These are phyloP conservation scores for Aplysina aerophoba DNA, from an alignment of 37 sponge, comb jelly and placozoan species.

Conservation along the genomic window DNA sequence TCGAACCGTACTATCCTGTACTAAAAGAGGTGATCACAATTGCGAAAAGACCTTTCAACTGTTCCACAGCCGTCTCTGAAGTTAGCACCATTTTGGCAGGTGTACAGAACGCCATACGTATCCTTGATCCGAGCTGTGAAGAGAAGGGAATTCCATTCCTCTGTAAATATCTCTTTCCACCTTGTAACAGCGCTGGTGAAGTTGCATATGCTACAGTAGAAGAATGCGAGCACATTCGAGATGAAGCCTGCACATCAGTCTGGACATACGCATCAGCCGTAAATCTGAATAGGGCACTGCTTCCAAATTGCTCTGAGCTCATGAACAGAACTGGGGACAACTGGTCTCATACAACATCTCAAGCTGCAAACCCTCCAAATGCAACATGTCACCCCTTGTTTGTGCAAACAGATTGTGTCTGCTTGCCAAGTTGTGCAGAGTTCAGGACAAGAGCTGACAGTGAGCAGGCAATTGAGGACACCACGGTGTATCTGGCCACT, in stretches of 20 bases:
- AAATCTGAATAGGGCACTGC: neutral
- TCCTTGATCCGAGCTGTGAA: neutral
- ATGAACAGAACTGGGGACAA: neutral
- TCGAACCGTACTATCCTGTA: too few species aligned
- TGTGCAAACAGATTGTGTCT: neutral
- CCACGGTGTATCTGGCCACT: neutral
- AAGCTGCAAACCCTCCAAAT: too few species aligned
- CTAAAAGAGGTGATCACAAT: too few species aligned
- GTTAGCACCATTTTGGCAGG: too few species aligned
- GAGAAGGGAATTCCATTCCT: slow-evolving; percentile 3
- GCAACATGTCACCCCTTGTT: slow-evolving; percentile 13
- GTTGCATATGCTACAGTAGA: neutral
- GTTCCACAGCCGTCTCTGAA: too few species aligned
- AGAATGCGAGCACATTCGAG: neutral
- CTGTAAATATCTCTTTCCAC: neutral
- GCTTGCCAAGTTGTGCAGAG: slow-evolving; percentile 4
- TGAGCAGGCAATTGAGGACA: slow-evolving; percentile 21
- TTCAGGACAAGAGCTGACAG: slow-evolving; percentile 3
- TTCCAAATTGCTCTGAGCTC: neutral
- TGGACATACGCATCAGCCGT: neutral
- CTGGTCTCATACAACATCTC: neutral
- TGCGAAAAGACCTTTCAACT: too few species aligned
- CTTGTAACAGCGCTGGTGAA: neutral
- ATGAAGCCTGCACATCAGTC: neutral
- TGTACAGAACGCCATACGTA: too few species aligned